phyloP scores from a whole-genome alignment of 2,888 invertebrate genomes.

The Brenthis hecate region DNA sequence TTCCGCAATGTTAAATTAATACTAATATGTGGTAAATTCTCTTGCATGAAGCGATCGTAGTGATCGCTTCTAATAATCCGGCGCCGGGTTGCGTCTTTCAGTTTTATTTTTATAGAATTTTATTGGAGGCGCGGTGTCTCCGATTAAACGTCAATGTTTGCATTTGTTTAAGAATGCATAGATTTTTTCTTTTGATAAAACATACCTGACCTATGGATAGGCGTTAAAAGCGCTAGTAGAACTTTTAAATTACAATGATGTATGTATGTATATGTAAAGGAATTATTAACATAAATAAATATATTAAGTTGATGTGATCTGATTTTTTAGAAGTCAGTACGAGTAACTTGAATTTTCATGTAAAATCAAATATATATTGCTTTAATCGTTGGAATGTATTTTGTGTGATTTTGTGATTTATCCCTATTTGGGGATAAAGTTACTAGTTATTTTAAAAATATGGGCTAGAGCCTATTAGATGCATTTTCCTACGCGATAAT shows the following conservation, averaged over 20 bases:
- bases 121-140: slow-evolving; percentile 57
- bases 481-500: slow-evolving; percentile 54
- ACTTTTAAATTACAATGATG: slow-evolving; percentile 40
- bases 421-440: slow-evolving; percentile 35
- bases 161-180: slow-evolving; percentile 79
- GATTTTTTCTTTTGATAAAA: slow-evolving; percentile 53
- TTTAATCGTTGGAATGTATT: slow-evolving; percentile 61
- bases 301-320: slow-evolving; percentile 60
- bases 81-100: slow-evolving; percentile 71
- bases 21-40: background rate
- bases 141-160: slow-evolving; percentile 60
- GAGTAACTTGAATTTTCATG: slow-evolving; percentile 66
- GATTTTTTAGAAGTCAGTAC: slow-evolving; percentile 69
- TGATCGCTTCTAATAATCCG: slow-evolving; percentile 32
- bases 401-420: slow-evolving; percentile 45
- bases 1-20: no score
- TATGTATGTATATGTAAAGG: slow-evolving; percentile 37
- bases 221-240: slow-evolving; percentile 52
- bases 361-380: slow-evolving; percentile 63
- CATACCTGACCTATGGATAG: slow-evolving; percentile 44
- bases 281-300: slow-evolving; percentile 34
- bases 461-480: slow-evolving; percentile 46
- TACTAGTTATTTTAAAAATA: slow-evolving; percentile 36
- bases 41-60: background rate
- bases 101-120: slow-evolving; percentile 66